Evolutionary conservation across 1,140 invertebrate species (phyloP).

Genomic region (Achatina immaculata): DNA sequence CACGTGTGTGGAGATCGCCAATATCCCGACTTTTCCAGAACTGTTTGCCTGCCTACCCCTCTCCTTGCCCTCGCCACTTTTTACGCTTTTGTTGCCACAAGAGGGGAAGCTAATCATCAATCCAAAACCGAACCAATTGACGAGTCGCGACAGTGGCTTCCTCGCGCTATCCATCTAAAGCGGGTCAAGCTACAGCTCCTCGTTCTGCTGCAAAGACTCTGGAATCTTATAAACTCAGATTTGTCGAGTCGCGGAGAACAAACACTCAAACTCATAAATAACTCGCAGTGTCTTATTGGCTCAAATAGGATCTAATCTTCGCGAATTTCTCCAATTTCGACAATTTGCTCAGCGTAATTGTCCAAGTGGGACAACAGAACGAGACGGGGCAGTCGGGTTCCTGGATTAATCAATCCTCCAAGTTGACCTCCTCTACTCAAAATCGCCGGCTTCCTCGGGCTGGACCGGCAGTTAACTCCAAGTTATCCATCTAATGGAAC

Average conservation of each 20-base stretch:
- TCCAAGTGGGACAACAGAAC: conserved; percentile 30
- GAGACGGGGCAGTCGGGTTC: conserved; percentile 14
- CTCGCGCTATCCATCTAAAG: background rate
- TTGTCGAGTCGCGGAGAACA: conserved; percentile 11
- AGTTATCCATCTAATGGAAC: conserved; percentile 42
- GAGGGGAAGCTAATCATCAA: conserved; percentile 21
- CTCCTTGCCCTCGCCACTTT: background rate
- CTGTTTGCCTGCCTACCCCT: background rate
- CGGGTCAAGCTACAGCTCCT: background rate
- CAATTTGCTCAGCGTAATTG: conserved; percentile 41
- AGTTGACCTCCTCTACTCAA: conserved; percentile 11
- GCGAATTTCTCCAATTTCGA: conserved; percentile 36
- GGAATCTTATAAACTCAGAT: conserved; percentile 24
- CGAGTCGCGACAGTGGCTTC: conserved; percentile 21
- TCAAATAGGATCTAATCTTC: conserved; percentile 36
- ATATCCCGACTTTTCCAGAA: background rate
- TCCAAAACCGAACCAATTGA: conserved; percentile 18
- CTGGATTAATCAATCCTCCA: conserved; percentile 25
- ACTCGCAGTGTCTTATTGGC: conserved; percentile 35
- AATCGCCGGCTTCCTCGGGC: conserved; percentile 7
- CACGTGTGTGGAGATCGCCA: background rate
- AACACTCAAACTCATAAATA: conserved; percentile 35
- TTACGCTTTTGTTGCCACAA: conserved; percentile 5
- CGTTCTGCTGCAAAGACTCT: background rate
- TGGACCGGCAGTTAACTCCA: conserved; percentile 27